Conservation (phyloP, 2,797 vertebrate species). For the Choloepus didactylus region DNA sequence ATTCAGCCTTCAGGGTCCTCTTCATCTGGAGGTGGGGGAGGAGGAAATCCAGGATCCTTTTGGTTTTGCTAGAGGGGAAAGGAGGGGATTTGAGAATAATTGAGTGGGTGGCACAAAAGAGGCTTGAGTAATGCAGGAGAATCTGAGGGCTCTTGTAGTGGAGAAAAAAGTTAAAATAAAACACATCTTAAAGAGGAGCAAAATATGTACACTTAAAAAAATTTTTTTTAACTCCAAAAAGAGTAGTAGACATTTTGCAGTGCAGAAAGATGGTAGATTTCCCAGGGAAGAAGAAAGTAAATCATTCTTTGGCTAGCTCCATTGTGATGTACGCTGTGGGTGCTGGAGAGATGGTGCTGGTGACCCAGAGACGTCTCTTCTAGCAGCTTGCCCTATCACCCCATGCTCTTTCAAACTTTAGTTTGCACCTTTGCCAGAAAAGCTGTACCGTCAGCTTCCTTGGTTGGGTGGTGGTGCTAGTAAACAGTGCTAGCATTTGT, state of each 20-base stretch:
- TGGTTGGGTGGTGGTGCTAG: not conserved
- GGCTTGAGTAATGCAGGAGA: fast-evolving
- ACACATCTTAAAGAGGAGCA: not conserved
- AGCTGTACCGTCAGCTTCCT: not conserved
- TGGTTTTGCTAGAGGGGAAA: not conserved
- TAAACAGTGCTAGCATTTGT: not conserved
- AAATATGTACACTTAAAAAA: not conserved
- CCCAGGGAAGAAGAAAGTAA: not conserved
- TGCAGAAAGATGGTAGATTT: not conserved
- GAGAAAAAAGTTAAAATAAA: not conserved
- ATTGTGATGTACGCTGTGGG: not conserved
- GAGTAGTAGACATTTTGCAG: not conserved
- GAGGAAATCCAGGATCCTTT: not conserved
- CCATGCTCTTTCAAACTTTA: not conserved
- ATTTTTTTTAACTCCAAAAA: not conserved
- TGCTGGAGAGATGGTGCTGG: fast-evolving
- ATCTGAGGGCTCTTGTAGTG: not conserved
- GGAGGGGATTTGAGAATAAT: not conserved
- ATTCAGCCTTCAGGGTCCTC: not conserved
- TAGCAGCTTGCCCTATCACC: not conserved
- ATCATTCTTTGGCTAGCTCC: not conserved
- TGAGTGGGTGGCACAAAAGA: not conserved
- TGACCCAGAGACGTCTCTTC: not conserved
- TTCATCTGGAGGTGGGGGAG: not conserved
- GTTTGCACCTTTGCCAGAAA: not conserved